Conservation (phyloP, 92 coral and sea anemone genomes). For the Pocillopora meandrina region DNA sequence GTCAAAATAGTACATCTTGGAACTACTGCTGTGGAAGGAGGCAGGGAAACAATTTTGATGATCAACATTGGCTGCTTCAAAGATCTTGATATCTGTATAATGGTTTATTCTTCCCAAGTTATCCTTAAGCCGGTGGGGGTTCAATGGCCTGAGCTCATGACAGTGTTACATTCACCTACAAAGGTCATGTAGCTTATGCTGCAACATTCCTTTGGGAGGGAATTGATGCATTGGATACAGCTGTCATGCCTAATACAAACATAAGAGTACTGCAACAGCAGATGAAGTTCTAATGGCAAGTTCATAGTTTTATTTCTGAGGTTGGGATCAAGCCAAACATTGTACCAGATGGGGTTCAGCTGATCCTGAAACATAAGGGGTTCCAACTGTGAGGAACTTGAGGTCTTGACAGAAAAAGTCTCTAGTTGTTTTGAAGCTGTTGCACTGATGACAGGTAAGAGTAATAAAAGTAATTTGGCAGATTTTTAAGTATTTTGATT, state of each 20-base stretch:
- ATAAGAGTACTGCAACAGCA: slow-evolving; percentile 80
- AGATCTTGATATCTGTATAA: slow-evolving; percentile 79
- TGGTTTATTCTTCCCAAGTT: slow-evolving; percentile 82
- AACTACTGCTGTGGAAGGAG: slow-evolving; percentile 87
- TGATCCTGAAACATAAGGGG: slow-evolving; percentile 39
- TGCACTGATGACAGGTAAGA: slow-evolving; percentile 76
- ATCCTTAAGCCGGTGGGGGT: slow-evolving; percentile 31
- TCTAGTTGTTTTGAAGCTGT: slow-evolving; percentile 72
- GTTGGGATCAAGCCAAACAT: slow-evolving; percentile 80
- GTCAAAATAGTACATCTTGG: slow-evolving; percentile 72
- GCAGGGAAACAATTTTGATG: slow-evolving; percentile 79
- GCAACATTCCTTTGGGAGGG: slow-evolving; percentile 96
- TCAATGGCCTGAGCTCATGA: slow-evolving; percentile 31
- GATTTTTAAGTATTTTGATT: too few relatives aligned
- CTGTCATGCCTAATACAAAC: slow-evolving; percentile 70
- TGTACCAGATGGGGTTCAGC: slow-evolving; percentile 61
- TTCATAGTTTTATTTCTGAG: slow-evolving; percentile 71
- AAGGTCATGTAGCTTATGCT: slow-evolving; percentile 87
- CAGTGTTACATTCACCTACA: slow-evolving; percentile 58
- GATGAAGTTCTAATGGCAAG: slow-evolving; percentile 91
- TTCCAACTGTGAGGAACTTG: slow-evolving; percentile 55
- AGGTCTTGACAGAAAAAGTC: slow-evolving; percentile 44
- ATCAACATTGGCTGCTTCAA: slow-evolving; percentile 79
- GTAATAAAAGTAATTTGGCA: too few relatives aligned
- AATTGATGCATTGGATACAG: slow-evolving; percentile 87